Base-by-base conservation (phyloP, 2,113 vertebrate species). In the Phaethon lepturus region DNA sequence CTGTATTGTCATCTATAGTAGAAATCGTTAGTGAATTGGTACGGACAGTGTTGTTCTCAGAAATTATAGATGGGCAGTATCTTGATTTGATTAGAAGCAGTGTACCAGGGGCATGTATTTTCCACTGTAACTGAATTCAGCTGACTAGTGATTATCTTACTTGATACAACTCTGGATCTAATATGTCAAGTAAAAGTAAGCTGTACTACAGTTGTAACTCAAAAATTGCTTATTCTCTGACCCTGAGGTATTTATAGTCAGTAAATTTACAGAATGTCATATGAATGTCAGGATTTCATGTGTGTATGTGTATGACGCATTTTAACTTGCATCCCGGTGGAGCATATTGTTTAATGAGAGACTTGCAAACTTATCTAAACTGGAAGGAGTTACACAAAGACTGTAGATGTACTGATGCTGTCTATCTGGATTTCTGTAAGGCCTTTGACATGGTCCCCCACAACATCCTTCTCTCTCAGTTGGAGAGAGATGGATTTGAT, bases 41-140 rank as follows among this genome's bases (percentile, higher is more conserved):
- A 14, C 3, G 17, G 24, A 10, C 8, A 49, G 23, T 10, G 19
- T 9, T 88, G 18, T 7, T 71, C 7, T 86, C 18, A 45, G 76
- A 67, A 77, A 19, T 40, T 4, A 16, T 3, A 68, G 28, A 40
- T 55, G 33, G 31, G 13, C 9, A 35, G 6, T 45, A 16, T 31
- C 31, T 44, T 75, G 52, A 4, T 52, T 84, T 60, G 49, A 64
- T 79, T 60, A 86, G 68, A 62, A 82, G 60, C 15, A 62, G 13
- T 4, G 5, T 50, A 24, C 15, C 7, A 0, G 0, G 59, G 15
- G 40, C 9, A 7, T n/a, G 17, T 64, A 6, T 64, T 62, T 53
- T 59, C 28, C 11, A 3, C 17, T 64, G 6, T 26, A n/a, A n/a
- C n/a, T n/a, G n/a, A n/a, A n/a, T n/a, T n/a, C n/a, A n/a, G n/a